Conservation (phyloP, 2,797 vertebrate species). For the Triplophysa yarkandensis region DNA sequence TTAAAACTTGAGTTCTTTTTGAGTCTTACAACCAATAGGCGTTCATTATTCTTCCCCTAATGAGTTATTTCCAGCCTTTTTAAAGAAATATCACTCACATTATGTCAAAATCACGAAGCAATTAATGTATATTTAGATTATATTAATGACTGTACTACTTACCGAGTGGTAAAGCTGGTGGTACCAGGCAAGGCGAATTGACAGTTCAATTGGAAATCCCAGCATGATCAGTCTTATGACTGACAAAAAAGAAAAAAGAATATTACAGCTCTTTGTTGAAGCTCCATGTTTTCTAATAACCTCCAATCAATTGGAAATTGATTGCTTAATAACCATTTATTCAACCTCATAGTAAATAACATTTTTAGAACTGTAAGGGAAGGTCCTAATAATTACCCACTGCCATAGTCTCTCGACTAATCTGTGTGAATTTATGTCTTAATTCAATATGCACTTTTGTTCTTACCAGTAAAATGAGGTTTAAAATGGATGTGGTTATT, state of each 20-base stretch:
- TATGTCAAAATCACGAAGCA: constrained; percentile 56
- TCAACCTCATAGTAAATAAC: constrained; percentile 54
- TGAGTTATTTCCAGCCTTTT: constrained; percentile 38
- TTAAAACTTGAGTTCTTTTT: constrained; percentile 27
- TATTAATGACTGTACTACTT: constrained; percentile 51
- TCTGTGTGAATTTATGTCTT: constrained; percentile 55
- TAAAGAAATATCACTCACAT: constrained; percentile 45
- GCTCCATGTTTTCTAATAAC: constrained; percentile 57
- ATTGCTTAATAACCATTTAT: constrained; percentile 57
- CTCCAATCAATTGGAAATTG: constrained; percentile 57
- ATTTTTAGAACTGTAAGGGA: constrained; percentile 54
- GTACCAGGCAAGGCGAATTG: constrained; percentile 51
- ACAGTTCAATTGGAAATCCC: constrained; percentile 60
- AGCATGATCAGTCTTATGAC: constrained; percentile 56
- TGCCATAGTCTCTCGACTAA: constrained; percentile 58
- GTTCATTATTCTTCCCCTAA: constrained; percentile 47
- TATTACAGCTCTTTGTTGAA: constrained; percentile 57
- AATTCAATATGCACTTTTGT: constrained; percentile 60
- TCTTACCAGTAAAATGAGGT: constrained; percentile 59
- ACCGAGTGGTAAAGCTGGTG: constrained; percentile 47
- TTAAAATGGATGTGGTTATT: constrained; percentile 60
- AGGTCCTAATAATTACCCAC: constrained; percentile 58
- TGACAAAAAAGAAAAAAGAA: constrained; percentile 48
- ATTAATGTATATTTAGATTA: constrained; percentile 59
- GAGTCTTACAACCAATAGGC: constrained; percentile 37